These are phyloP conservation scores for Branchipolynoe longqiensis DNA, from an alignment of 2,888 invertebrate genomes.

Conservation along the genomic window DNA sequence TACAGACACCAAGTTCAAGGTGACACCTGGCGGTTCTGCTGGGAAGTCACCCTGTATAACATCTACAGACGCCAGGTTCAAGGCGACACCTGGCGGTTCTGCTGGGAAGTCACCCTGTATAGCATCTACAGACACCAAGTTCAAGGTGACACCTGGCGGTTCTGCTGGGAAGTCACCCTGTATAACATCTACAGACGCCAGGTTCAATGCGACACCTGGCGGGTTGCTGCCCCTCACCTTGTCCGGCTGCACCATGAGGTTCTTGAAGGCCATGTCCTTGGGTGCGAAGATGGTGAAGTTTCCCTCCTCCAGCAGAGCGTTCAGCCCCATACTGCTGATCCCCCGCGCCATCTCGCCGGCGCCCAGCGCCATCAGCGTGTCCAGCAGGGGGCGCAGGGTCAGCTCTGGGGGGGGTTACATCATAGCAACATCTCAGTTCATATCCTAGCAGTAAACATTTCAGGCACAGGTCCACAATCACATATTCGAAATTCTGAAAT, in stretches of 20 bases:
- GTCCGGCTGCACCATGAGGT: slow-evolving; percentile 57
- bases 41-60: too few relatives aligned
- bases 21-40: too few relatives aligned
- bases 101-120: too few relatives aligned
- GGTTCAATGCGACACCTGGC: too few relatives aligned
- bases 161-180: too few relatives aligned
- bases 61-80: too few relatives aligned
- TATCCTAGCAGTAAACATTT: background rate
- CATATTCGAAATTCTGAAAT: background rate
- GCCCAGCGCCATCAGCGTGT: slow-evolving; percentile 85
- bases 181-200: too few relatives aligned
- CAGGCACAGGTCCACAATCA: background rate
- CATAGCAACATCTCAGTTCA: background rate
- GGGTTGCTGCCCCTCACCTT: slow-evolving; percentile 12
- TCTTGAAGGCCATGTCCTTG: slow-evolving; percentile 86
- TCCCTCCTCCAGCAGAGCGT: slow-evolving; percentile 83
- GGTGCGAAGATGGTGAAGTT: slow-evolving; percentile 86
- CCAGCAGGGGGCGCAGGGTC: slow-evolving; percentile 73
- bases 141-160: too few relatives aligned
- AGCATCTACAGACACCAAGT: too few relatives aligned
- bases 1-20: too few relatives aligned
- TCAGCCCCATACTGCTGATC: slow-evolving; percentile 82
- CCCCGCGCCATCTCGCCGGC: slow-evolving; percentile 85
- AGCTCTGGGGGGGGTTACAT: background rate
- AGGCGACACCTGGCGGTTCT: too few relatives aligned